Conservation (phyloP, 1,140 invertebrate genomes). For the Hylaeus volcanicus region DNA sequence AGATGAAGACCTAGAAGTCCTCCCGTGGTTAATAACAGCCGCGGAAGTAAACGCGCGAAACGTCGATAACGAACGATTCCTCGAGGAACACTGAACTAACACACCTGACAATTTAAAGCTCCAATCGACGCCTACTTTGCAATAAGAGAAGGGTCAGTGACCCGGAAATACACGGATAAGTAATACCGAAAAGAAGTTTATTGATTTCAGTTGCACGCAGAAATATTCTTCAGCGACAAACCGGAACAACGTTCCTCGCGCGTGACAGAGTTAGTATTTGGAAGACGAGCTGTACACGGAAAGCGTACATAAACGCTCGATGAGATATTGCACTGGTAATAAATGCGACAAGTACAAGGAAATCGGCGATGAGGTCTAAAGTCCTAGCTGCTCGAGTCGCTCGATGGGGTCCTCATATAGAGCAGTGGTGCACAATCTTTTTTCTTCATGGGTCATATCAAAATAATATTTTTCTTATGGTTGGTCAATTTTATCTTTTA, state of each 20-base stretch:
- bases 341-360: neutral
- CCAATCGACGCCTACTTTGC: neutral
- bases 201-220: too few relatives aligned
- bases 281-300: neutral
- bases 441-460: too few relatives aligned
- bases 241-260: neutral
- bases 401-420: neutral
- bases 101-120: neutral
- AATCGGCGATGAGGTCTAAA: neutral
- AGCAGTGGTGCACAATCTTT: too few relatives aligned
- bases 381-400: neutral
- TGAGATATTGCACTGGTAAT: neutral
- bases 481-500: too few relatives aligned
- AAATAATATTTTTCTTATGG: too few relatives aligned
- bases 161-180: neutral
- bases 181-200: neutral
- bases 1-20: too few relatives aligned
- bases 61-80: neutral
- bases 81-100: neutral
- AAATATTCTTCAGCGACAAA: too few relatives aligned
- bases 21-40: too few relatives aligned
- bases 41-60: neutral
- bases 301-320: neutral
- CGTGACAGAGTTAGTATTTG: neutral
- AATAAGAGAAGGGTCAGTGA: conserved; percentile 11